Base-by-base conservation (phyloP, 2,797 vertebrate species). In the Melopsittacus undulatus region DNA sequence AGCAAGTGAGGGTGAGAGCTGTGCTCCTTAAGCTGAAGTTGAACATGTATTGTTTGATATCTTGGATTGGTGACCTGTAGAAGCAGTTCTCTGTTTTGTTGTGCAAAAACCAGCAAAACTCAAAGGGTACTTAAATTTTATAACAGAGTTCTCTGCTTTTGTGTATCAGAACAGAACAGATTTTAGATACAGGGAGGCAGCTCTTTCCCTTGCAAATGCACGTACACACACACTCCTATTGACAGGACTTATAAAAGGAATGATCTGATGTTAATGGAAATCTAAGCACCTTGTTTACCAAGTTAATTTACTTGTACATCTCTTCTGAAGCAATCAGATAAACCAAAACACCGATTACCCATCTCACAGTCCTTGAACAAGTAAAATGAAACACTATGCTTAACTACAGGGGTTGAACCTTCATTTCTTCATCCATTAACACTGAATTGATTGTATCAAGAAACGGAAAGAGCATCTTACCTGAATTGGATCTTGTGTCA, bases 401-500 rank as follows among this genome's bases (percentile, higher is more conserved):
- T 87, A 74, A 78, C 18, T 66, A 17, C 1, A 86, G 32, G 30
- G 5, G 22, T 17, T 67, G 72, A 76, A 72, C 20, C 30, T 48
- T 62, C 54, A 43, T 69, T 66, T 54, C 62, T 38, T n/a, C 19
- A 61, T 6, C 14, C 22, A 46, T 89, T 59, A 62, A 62, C 11
- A 69, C 27, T 51, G 7, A 80, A 82, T 20, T 72, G 46, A 67
- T 18, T 43, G 9, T n/a, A 51, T 17, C 54, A 68, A 27, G 80
- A 61, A 82, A 76, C 14, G 49, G 51, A 93, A 77, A 80, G 1
- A 63, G 45, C n/a, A 61, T 45, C 91, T 51, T 98, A 99, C 99
- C 99, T 99, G 99, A 89, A 99, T 98, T 21, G 99, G 98, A 96
- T 99, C 99, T 96, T 99, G 99, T 20, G 98, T 99, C 97, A 99